Conservation (phyloP, 92 coral and sea anemone species). For the Epizoanthus ramosus region DNA sequence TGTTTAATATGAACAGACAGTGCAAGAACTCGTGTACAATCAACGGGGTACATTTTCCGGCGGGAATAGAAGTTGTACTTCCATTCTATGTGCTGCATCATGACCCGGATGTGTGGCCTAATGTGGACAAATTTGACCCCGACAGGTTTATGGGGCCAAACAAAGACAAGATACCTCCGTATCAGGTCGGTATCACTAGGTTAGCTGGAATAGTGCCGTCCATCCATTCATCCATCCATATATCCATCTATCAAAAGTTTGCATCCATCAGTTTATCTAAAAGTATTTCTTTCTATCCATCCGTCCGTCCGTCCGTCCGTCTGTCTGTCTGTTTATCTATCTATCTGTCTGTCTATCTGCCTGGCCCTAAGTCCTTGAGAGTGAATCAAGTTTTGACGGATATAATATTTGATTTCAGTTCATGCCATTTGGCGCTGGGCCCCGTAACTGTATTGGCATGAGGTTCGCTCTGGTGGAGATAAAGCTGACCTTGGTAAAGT, state of each 20-base stretch:
- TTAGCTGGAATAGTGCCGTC: too few species aligned
- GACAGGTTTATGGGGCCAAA: slow-evolving; percentile 57
- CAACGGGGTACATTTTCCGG: slow-evolving; percentile 59
- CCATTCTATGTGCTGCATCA: slow-evolving; percentile 67
- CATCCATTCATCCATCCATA: too few species aligned
- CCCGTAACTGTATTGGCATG: background rate
- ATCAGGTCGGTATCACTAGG: background rate
- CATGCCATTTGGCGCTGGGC: slow-evolving; percentile 13
- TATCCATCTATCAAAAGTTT: too few species aligned
- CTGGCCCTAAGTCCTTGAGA: too few species aligned
- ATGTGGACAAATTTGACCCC: slow-evolving; percentile 71
- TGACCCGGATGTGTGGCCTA: slow-evolving; percentile 76
- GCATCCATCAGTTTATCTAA: too few species aligned
- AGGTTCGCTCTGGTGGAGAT: slow-evolving; percentile 13
- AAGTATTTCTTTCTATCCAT: too few species aligned
- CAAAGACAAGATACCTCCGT: slow-evolving; percentile 10
- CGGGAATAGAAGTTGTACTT: slow-evolving; percentile 58
- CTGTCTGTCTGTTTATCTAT: too few species aligned
- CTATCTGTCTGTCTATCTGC: too few species aligned
- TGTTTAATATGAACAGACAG: slow-evolving; percentile 44
- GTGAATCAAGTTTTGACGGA: too few species aligned
- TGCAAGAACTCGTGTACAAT: slow-evolving; percentile 55
- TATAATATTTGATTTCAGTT: background rate
- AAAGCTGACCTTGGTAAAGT: slow-evolving; percentile 7
- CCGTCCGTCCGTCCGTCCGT: too few species aligned